Percentiles rank a stretch among this genome's conserved stretches.
Evolutionary conservation across 1,140 invertebrate species (phyloP).

Genomic region (Coptotermes formosanus): DNA sequence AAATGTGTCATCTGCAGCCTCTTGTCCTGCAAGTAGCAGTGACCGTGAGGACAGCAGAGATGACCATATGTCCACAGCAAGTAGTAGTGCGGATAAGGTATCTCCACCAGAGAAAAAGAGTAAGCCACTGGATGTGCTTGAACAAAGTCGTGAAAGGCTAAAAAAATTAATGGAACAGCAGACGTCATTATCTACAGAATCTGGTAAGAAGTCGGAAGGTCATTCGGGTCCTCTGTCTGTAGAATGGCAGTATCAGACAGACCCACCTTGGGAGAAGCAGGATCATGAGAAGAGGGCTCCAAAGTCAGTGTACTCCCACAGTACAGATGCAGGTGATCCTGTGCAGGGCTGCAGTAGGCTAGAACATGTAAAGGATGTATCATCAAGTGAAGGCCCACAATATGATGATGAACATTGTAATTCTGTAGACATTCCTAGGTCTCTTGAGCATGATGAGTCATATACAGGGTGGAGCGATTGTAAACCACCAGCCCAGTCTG

Average conservation of each 20-base stretch:
- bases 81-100: neutral
- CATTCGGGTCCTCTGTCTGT: neutral
- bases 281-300: too few species aligned
- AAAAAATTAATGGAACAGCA: constrained; percentile 18
- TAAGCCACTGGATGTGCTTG: neutral
- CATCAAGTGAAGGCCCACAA: neutral
- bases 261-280: too few species aligned
- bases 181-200: neutral
- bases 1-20: neutral
- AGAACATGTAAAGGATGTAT: neutral
- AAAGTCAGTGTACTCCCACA: too few species aligned
- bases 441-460: neutral
- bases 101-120: neutral
- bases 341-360: neutral
- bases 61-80: neutral
- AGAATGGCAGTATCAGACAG: too few species aligned
- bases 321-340: neutral
- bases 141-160: constrained; percentile 17
- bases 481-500: neutral
- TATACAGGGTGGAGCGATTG: neutral
- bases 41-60: neutral
- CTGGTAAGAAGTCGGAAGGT: neutral
- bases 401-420: too few species aligned
- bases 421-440: neutral
- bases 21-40: neutral